A percentile compares a stretch with the other conserved stretches of the same genome.
phyloP scores from a whole-genome alignment of 2,888 invertebrate genomes.

The Arctia plantaginis region DNA sequence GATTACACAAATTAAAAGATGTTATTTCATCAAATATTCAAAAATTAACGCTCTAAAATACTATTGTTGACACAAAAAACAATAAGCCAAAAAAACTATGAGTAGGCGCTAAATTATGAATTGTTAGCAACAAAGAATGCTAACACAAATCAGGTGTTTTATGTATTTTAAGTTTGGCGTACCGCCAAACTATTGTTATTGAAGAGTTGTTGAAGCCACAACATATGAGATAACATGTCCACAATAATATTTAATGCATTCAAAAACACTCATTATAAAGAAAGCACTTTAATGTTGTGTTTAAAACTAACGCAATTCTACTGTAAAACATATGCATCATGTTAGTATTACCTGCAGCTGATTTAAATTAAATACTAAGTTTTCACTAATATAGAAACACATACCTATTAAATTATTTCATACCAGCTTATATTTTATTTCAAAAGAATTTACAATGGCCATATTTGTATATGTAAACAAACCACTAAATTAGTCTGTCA shows the following conservation, averaged over 20 bases:
- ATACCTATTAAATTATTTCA: background rate
- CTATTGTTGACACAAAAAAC: slow-evolving; percentile 22
- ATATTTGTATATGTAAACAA: background rate
- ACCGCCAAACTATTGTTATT: slow-evolving; percentile 68
- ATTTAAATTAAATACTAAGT: background rate
- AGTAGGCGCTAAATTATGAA: slow-evolving; percentile 47
- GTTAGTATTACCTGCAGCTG: background rate
- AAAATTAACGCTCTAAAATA: slow-evolving; percentile 21
- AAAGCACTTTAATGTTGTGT: background rate
- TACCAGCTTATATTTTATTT: background rate
- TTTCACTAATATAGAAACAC: background rate
- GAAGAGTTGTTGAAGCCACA: slow-evolving; percentile 57
- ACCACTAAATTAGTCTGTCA: too few relatives aligned
- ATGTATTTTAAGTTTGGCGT: slow-evolving; percentile 66
- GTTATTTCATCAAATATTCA: slow-evolving; percentile 6
- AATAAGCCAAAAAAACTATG: slow-evolving; percentile 27
- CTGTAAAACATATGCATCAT: background rate
- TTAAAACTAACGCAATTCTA: background rate
- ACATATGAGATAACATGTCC: slow-evolving; percentile 14
- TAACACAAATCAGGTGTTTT: slow-evolving; percentile 60
- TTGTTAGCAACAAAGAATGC: too few relatives aligned
- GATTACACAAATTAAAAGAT: background rate
- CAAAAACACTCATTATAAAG: slow-evolving; percentile 15
- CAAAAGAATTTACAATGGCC: background rate
- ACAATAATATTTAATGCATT: slow-evolving; percentile 28